A percentile compares a stretch with the other conserved stretches of the same genome.
These are phyloP conservation scores for Tachysurus vachellii DNA, from an alignment of 2,113 vertebrate genomes.

Conservation along the genomic window DNA sequence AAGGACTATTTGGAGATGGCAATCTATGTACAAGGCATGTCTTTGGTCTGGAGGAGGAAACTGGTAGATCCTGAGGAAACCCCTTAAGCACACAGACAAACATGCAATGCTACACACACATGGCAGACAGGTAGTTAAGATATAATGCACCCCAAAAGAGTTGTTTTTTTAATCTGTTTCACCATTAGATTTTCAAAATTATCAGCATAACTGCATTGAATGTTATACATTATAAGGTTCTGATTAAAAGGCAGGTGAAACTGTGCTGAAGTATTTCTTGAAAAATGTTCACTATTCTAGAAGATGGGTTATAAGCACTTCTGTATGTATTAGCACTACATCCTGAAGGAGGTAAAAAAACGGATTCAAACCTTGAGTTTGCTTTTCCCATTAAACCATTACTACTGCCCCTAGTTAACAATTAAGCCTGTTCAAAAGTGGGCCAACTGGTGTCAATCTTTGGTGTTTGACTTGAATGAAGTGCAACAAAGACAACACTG, in stretches of 20 bases:
- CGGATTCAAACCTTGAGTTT: not conserved
- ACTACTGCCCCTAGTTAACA: not conserved
- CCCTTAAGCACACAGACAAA: too few species aligned
- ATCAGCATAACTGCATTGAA: too few species aligned
- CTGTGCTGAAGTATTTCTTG: too few species aligned
- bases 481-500: not conserved
- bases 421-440: not conserved
- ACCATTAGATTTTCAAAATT: not conserved
- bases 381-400: constrained; percentile 1
- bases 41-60: too few species aligned
- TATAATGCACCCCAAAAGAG: not conserved
- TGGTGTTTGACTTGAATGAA: not conserved
- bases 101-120: too few species aligned
- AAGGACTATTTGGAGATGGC: too few species aligned
- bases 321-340: not conserved
- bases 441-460: not conserved
- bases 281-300: not conserved
- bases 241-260: too few species aligned
- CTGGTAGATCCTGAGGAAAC: too few species aligned
- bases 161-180: too few species aligned
- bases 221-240: too few species aligned
- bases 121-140: too few species aligned
- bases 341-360: not conserved
- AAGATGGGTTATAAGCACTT: not conserved
- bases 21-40: too few species aligned